Evolutionary conservation across 2,888 invertebrate species (phyloP).

Genomic region (Eumacrocentrus americanus): DNA sequence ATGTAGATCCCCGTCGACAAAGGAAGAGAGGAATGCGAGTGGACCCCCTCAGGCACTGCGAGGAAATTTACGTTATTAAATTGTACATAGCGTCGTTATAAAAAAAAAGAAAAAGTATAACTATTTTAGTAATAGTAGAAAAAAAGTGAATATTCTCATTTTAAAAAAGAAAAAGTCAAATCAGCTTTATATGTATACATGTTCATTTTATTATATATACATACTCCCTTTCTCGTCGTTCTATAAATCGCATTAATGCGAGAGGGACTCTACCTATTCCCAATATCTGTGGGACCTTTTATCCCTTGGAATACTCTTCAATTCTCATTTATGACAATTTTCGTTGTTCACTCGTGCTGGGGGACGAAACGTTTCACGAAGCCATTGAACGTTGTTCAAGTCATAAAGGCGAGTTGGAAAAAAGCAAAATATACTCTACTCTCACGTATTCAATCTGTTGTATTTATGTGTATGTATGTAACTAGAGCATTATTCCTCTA

Average conservation of each 20-base stretch:
- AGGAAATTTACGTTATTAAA: constrained; percentile 41
- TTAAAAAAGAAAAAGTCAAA: no score
- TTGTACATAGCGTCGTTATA: constrained; percentile 39
- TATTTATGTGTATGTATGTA: no score
- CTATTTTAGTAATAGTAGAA: background rate
- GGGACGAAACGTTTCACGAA: constrained; percentile 14
- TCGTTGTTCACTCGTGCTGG: background rate
- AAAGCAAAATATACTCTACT: constrained; percentile 1
- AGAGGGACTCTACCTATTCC: constrained; percentile 14
- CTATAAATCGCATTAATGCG: constrained; percentile 46
- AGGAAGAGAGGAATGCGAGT: constrained; percentile 30
- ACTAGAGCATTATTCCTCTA: background rate
- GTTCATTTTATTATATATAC: background rate
- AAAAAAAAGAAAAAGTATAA: background rate
- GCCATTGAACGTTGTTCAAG: constrained; percentile 15
- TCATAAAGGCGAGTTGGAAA: constrained; percentile 3
- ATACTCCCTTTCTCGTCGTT: constrained; percentile 26
- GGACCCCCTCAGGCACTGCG: constrained; percentile 25
- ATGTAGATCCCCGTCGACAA: constrained; percentile 47
- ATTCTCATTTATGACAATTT: constrained; percentile 38
- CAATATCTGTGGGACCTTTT: constrained; percentile 6
- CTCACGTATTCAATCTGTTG: background rate
- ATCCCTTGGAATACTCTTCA: constrained; percentile 30
- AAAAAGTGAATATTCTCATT: constrained; percentile 11
- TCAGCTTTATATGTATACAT: no score